Evolutionary conservation across 2,797 vertebrate species (phyloP), one percentile per base, ranked within the genome.

Genomic region (Amphiprion clarkii): DNA sequence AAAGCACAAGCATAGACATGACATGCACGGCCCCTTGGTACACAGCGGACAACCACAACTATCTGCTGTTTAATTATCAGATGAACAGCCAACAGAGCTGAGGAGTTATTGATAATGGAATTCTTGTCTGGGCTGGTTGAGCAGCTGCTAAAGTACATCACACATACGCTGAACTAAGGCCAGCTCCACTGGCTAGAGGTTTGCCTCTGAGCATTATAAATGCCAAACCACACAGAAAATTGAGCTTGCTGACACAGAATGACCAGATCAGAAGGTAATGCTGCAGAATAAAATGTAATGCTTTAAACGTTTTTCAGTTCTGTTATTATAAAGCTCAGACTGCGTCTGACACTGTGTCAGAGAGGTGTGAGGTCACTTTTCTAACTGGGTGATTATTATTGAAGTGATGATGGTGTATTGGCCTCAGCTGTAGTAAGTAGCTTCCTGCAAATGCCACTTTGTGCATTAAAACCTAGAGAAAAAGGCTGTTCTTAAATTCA

Each of bases 51-150:
- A 79, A 83, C 79, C 64, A 66, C 51, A 75, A 66, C 57, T 52
- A 51, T 46, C 62, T 66, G 42, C 76, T 80, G 54, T 88, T 86
- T 89, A 91, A 89, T 91, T 90, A 92, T 79, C 83, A 75, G 77
- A 76, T 70, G 42, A 81, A 67, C 53, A 79, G 57, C 62, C 36
- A 76, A 21, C 56, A 65, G 27, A 81, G 44, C 40, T 57, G 71
- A 82, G 78, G 60, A 79, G 65, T 48, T 39, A 67, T 77, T 74
- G 75, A 79, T 86, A 82, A 88, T 88, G 69, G 36, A 73, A 40
- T 42, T 83, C 82, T 76, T 81, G 88, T 88, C 86, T 73, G 66
- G 79, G 67, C 88, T 74, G 61, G 84, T 83, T 52, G 55, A 60
- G 48, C 29, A 46, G 31, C 55, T 72, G 69, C 55, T 68, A 31